Base-by-base conservation (phyloP, 1,140 invertebrate species). In the Pantala flavescens region DNA sequence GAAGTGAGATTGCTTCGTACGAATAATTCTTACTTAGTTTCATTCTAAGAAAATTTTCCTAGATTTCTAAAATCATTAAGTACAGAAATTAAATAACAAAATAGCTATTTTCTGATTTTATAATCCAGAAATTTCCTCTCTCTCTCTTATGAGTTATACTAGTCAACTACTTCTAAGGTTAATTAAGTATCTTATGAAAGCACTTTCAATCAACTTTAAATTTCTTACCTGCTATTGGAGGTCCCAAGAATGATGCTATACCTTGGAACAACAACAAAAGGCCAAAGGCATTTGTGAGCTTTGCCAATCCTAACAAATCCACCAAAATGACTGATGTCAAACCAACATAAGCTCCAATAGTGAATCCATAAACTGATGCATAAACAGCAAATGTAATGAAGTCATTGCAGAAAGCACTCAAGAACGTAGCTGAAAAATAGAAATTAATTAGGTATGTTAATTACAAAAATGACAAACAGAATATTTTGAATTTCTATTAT, bases 261-360 rank as follows among this genome's bases (percentile, higher is more conserved):
- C 95, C 95, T 87, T 97, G 94, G 83, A 96, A 97, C 12, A 97
- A 86, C 74, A 96, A 84, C 9, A 97, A 84, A 10, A 97, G 83
- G n/a, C 95, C 95, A 82, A 97, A 97, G 0, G 94, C 93, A 82
- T 97, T 97, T 0, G 95, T 96, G 43, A 98, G 84, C 78, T 88
- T 91, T 70, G 96, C 93, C 72, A 97, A 82, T 10, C 95, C 93
- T 73, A 96, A 82, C 42, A 96, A 85, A 82, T 96, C 93, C 2
- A 95, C 93, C 71, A 96, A 83, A 73, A 95, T 93, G 5, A 95
- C 94, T 10, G 93, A 96, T 7, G 96, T 98, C 19, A 98, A 85
- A 7, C 94, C 94, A 7, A 97, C 95, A 81, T 97, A 97, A 24
- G 94, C 95, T 74, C 95, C 95, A 77, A 94, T 93, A 0, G 93